Conservation (phyloP, 2,888 invertebrate species). For the Sminthurinus aureus region DNA sequence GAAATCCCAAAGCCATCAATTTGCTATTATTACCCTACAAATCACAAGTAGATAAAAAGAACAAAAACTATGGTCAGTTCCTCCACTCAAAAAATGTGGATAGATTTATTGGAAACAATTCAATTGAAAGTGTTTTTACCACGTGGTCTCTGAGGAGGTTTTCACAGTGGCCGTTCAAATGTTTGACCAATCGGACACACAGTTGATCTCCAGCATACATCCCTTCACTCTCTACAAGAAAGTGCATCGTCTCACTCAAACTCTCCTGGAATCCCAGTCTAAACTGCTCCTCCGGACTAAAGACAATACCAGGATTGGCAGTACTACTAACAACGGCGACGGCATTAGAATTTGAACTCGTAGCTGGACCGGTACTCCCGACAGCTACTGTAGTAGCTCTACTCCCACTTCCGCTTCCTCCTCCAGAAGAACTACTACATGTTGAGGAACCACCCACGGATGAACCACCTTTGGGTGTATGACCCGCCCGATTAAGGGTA, state of each 20-base stretch:
- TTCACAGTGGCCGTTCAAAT: conserved; percentile 85
- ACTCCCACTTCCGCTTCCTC: not conserved
- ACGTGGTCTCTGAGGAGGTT: conserved; percentile 60
- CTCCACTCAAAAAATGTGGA: no score
- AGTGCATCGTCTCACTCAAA: conserved; percentile 86
- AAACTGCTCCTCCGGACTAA: conserved; percentile 68
- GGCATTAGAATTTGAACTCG: not conserved
- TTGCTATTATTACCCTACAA: conserved; percentile 51
- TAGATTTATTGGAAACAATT: no score
- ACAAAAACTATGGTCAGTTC: not conserved
- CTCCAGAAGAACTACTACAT: conserved; percentile 22
- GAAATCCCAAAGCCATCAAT: conserved; percentile 46
- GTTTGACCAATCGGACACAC: conserved; percentile 80
- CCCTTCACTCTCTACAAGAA: conserved; percentile 85
- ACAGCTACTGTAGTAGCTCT: not conserved
- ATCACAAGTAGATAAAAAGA: not conserved
- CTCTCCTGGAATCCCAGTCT: conserved; percentile 91
- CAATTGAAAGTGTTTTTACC: conserved; percentile 9
- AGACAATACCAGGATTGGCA: conserved; percentile 57
- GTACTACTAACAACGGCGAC: conserved; percentile 20
- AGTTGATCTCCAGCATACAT: conserved; percentile 75
- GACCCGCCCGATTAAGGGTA: not conserved
- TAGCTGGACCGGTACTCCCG: conserved; percentile 30
- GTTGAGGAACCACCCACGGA: conserved; percentile 21
- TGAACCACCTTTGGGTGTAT: not conserved